Percentiles rank a stretch among this genome's conserved stretches.
Evolutionary conservation across 2,888 invertebrate genomes (phyloP).

Genomic region (Ichneumoninae sp.): DNA sequence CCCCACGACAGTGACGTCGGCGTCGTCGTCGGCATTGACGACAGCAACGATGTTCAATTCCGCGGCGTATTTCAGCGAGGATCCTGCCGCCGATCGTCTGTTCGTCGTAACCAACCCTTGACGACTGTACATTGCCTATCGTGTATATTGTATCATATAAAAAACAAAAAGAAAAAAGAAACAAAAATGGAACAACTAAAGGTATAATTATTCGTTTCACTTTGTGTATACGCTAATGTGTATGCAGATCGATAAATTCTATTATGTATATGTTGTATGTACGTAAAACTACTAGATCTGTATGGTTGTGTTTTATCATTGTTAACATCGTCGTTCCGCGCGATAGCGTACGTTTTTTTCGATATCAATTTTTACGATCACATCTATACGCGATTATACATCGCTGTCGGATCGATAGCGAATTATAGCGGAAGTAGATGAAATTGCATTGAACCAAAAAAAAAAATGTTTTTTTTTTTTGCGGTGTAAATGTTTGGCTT

Average conservation of each 20-base stretch:
- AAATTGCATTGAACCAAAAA: slow-evolving; percentile 14
- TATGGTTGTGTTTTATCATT: slow-evolving; percentile 49
- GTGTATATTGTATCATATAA: slow-evolving; percentile 83
- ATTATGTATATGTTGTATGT: slow-evolving; percentile 53
- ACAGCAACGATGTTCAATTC: slow-evolving; percentile 81
- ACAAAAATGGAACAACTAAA: slow-evolving; percentile 29
- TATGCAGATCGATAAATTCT: slow-evolving; percentile 50
- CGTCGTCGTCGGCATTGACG: slow-evolving; percentile 63
- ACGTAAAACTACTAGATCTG: slow-evolving; percentile 50
- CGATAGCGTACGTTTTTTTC: slow-evolving; percentile 18
- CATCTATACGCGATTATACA: background rate
- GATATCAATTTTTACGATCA: slow-evolving; percentile 9
- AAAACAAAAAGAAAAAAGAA: slow-evolving; percentile 54
- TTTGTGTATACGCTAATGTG: slow-evolving; percentile 39
- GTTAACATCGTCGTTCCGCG: slow-evolving; percentile 23
- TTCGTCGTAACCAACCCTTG: slow-evolving; percentile 83
- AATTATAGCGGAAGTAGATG: slow-evolving; percentile 21
- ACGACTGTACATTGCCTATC: slow-evolving; percentile 81
- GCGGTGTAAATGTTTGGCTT: slow-evolving; percentile 74
- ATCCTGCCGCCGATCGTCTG: slow-evolving; percentile 82
- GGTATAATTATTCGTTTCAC: slow-evolving; percentile 69
- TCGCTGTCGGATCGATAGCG: background rate
- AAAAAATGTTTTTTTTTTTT: slow-evolving; percentile 28
- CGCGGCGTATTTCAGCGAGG: slow-evolving; percentile 82
- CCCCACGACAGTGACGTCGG: slow-evolving; percentile 26